phyloP scores from a whole-genome alignment of 2,888 invertebrate genomes.

The Noctua janthina region DNA sequence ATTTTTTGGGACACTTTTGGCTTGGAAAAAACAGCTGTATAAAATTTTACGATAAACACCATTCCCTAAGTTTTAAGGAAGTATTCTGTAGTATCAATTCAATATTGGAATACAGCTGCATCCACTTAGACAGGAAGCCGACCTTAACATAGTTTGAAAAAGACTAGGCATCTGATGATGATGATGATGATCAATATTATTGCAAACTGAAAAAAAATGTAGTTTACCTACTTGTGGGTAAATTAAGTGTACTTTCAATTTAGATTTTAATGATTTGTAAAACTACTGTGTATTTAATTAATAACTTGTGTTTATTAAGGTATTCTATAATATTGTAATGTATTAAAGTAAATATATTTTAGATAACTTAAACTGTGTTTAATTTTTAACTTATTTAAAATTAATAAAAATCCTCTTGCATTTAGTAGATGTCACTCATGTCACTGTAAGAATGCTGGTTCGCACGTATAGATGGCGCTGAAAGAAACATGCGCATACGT shows the following conservation, averaged over 20 bases:
- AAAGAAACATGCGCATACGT: not conserved
- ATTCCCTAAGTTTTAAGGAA: conserved; percentile 9
- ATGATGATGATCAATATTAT: not conserved
- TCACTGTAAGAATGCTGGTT: not conserved
- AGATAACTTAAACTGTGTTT: not conserved
- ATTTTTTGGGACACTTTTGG: not conserved
- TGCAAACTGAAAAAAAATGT: not conserved
- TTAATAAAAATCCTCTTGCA: not conserved
- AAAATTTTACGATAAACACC: not conserved
- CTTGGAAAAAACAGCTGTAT: not conserved
- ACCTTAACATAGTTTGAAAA: not conserved
- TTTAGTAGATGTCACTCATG: not conserved
- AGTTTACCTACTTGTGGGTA: not conserved
- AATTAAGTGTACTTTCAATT: not conserved
- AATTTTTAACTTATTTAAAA: not conserved
- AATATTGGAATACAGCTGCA: not conserved
- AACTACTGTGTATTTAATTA: conserved; percentile 1
- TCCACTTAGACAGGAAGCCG: not conserved
- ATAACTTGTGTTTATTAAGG: conserved; percentile 16
- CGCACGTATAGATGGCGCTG: conserved; percentile 1
- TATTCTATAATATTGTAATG: not conserved
- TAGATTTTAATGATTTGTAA: not conserved
- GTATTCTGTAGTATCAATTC: not conserved
- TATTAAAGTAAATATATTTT: conserved; percentile 48
- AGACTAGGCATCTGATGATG: not conserved